phyloP scores from a whole-genome alignment of 2,797 vertebrate species.

The Ctenopoma multispine region DNA sequence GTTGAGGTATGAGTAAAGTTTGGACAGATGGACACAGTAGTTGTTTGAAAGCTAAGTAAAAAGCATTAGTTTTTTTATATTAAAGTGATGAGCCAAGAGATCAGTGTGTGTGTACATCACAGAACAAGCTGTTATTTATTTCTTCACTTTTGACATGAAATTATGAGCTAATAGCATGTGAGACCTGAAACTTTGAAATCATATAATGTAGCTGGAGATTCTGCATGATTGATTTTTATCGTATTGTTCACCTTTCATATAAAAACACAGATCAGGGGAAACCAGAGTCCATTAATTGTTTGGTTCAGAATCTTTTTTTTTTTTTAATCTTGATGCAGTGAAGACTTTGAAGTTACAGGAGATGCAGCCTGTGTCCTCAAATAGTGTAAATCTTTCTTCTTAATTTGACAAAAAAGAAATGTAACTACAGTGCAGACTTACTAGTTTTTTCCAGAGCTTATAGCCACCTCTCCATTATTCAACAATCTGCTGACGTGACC shows the following conservation, averaged over 20 bases:
- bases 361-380: too few species aligned
- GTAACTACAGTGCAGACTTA: too few species aligned
- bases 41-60: not conserved
- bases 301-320: too few species aligned
- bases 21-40: not conserved
- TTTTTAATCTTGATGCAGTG: too few species aligned
- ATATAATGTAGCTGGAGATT: conserved; percentile 11
- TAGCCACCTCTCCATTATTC: too few species aligned
- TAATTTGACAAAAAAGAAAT: too few species aligned
- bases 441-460: too few species aligned
- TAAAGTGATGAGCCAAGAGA: conserved; percentile 12
- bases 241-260: not conserved
- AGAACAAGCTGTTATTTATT: conserved; percentile 8
- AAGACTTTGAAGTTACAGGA: too few species aligned
- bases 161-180: conserved; percentile 30
- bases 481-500: too few species aligned
- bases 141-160: not conserved
- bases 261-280: conserved; percentile 2
- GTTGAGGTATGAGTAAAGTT: not conserved
- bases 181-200: not conserved
- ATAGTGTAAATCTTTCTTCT: too few species aligned
- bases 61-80: not conserved
- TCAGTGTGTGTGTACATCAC: not conserved
- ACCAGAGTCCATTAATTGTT: conserved; percentile 13
- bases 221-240: conserved; percentile 12